Conservation (phyloP, 2,113 vertebrate species). For the Lophius piscatorius region DNA sequence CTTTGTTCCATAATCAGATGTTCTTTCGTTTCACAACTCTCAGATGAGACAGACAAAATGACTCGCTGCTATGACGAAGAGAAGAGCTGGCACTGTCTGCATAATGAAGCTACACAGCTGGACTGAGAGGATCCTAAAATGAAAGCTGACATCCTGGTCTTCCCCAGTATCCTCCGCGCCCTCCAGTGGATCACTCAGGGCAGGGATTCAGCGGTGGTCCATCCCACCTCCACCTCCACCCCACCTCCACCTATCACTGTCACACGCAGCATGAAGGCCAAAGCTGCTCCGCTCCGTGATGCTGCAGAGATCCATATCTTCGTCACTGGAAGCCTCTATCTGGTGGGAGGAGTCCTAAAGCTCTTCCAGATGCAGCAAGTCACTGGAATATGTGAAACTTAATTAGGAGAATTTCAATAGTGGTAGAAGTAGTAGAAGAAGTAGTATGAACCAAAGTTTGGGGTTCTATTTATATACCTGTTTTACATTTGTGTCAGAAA, state of each 20-base stretch:
- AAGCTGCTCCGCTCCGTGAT: slow-evolving; percentile 78
- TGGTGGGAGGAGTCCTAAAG: slow-evolving; percentile 91
- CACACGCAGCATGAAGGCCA: slow-evolving; percentile 72
- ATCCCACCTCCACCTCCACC: slow-evolving; percentile 31
- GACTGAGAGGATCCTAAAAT: slow-evolving; percentile 68
- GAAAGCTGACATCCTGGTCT: slow-evolving; percentile 80
- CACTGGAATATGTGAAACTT: slow-evolving; percentile 11
- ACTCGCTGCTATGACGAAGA: slow-evolving; percentile 91
- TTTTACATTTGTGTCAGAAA: too few species aligned
- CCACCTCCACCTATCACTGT: slow-evolving; percentile 68
- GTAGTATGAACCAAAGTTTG: too few species aligned
- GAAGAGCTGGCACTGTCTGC: slow-evolving; percentile 81
- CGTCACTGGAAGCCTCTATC: slow-evolving; percentile 90
- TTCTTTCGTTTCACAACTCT: not conserved
- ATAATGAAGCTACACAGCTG: slow-evolving; percentile 59
- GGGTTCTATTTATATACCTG: too few species aligned
- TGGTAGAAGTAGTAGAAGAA: too few species aligned
- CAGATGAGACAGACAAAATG: slow-evolving; percentile 93
- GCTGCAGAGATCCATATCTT: slow-evolving; percentile 83
- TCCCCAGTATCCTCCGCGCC: slow-evolving; percentile 91
- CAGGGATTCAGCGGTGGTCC: slow-evolving; percentile 80
- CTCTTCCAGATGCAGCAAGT: slow-evolving; percentile 84
- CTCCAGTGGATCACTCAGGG: slow-evolving; percentile 91
- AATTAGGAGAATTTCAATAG: not conserved
- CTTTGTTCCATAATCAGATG: too few species aligned